Evolutionary conservation across 2,888 invertebrate genomes (phyloP), one percentile per base, ranked within the genome.

Genomic region (Ornithoptera priamus): DNA sequence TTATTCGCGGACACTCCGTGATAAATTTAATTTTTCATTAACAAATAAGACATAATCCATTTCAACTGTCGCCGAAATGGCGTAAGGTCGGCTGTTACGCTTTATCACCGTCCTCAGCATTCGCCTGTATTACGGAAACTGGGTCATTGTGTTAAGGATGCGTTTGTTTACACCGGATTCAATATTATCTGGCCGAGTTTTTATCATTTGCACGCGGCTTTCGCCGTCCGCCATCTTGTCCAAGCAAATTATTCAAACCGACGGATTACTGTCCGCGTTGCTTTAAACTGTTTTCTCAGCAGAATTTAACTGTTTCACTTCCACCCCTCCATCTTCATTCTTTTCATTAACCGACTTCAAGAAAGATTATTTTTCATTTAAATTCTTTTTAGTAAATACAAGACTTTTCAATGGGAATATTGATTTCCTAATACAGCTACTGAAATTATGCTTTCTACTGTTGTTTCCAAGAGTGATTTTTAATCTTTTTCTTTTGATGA

Each of bases 141-240:
- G 70, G 85, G 87, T 84, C 80, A 87, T 71, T 80, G 76, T 85
- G 87, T 82, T 85, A 86, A 86, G 85, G 86, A 85, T 82, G 75
- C 63, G 68, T 62, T 78, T 76, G 60, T 70, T 79, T 76, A 76
- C 76, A 71, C 50, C 72, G 71, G 39, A 68, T 77, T 75, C 80
- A 82, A 83, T 76, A 82, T 74, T 74, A 76, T 72, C 68, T 75
- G 76, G 75, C 78, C 75, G 77, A 73, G 74, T 76, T 80, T 72
- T 68, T 72, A 74, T 76, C 73, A 74, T 74, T 73, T 69, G 72
- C 60, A 75, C 67, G 74, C 72, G 71, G 70, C 22, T 72, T 70
- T 71, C 68, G 71, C 73, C 72, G 63, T 42, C 20, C 22, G 65
- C 62, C 56, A 63, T 68, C 36, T 68, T 58, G 36, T 36, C 15